A percentile compares a stretch with the other conserved stretches of the same genome.
Evolutionary conservation across 2,113 vertebrate genomes (phyloP).

Genomic region (Rhombomys opimus): DNA sequence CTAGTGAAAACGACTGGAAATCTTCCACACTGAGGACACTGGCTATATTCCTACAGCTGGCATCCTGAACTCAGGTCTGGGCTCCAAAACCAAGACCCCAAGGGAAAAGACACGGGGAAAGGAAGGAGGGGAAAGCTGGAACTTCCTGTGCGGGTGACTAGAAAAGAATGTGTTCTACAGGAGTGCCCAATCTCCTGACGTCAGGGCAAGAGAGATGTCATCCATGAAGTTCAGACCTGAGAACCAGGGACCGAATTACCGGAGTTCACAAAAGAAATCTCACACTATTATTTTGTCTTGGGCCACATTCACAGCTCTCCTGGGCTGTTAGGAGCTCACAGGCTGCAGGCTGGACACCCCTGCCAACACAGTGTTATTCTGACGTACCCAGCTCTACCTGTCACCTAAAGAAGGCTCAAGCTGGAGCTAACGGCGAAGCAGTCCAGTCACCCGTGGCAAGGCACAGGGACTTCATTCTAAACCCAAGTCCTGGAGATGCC

Average conservation of each 20-base stretch:
- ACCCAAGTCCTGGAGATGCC: constrained; percentile 12
- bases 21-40: neutral
- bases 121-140: neutral
- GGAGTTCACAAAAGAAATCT: neutral
- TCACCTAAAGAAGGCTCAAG: constrained; percentile 40
- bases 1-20: neutral
- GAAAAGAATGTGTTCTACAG: neutral
- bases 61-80: neutral
- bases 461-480: constrained; percentile 72
- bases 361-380: neutral
- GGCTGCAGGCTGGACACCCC: neutral
- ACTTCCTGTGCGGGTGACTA: neutral
- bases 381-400: neutral
- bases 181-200: neutral
- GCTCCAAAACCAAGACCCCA: neutral
- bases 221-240: neutral
- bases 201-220: neutral
- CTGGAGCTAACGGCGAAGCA: constrained; percentile 57
- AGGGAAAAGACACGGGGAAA: too few species aligned
- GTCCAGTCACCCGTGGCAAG: constrained; percentile 38
- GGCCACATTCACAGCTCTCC: neutral
- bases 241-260: neutral
- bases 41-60: neutral
- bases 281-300: neutral
- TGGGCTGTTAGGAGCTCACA: neutral